Evolutionary conservation across 2,113 vertebrate species (phyloP), one percentile per base, ranked within the genome.

Genomic region (Colossoma macropomum): DNA sequence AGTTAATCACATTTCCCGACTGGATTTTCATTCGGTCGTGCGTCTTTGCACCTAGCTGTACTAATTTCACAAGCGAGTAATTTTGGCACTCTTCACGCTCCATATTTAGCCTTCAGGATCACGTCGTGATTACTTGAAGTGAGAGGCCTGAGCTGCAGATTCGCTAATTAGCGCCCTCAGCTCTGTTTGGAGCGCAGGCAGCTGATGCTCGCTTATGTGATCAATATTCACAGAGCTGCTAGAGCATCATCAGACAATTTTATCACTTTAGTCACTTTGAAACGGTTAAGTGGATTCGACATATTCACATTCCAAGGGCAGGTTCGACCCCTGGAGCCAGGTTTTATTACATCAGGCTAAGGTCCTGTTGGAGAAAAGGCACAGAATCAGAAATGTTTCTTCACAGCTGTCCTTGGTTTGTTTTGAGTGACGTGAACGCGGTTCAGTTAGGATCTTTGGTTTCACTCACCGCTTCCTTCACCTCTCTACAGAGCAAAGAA

Each of bases 81-180:
- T 9, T 86, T 74, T 15, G 41, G 10, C 34, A 5, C 62, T 85
- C 75, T 81, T 77, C 84, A 73, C 74, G 50, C 8, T 19, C 11
- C 54, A 56, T 90, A 84, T 75, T 82, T 81, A 79, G 74, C 52
- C 75, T 81, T 16, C 62, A 83, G 27, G 27, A 45, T 66, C 63
- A 77, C 50, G 41, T 69, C 68, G 21, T 25, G 48, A 59, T 83
- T 72, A 77, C 65, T 71, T 65, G 72, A 48, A 83, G 59, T 28
- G 74, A 74, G 74, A 80, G 75, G 23, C 25, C 75, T 71, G 65
- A 45, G 75, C 65, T 6, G 30, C 66, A 77, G 66, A 86, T 80
- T 78, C 32, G 17, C 66, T 83, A 86, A 86, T 86, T 77, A 86
- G 30, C 30, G 30, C 82, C 74, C 77, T 60, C 60, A 77, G 74